A percentile compares a stretch with the other conserved stretches of the same genome.
Conservation (phyloP, 2,888 invertebrate species). For the Andrena praecox region DNA sequence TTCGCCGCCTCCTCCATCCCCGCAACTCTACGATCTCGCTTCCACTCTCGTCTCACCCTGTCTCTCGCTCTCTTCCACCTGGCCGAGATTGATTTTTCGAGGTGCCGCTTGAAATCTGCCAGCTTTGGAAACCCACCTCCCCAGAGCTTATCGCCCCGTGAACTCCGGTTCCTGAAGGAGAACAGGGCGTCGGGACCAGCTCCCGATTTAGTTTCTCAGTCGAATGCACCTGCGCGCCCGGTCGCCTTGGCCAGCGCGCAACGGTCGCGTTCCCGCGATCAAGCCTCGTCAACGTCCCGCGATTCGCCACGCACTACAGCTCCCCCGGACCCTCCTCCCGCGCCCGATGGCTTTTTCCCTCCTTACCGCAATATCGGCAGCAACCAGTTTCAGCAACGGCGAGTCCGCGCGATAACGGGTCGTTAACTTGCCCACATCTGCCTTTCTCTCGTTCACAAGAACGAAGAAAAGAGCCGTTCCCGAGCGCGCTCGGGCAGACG, state of each 20-base stretch:
- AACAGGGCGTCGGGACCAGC: no score
- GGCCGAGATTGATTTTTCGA: no score
- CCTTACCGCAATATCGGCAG: constrained; percentile 60
- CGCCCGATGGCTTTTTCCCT: constrained; percentile 39
- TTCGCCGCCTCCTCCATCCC: no score
- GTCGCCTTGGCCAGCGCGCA: constrained; percentile 15
- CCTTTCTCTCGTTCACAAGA: constrained; percentile 77
- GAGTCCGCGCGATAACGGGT: constrained; percentile 79
- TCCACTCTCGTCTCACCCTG: background rate
- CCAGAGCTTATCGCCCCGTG: no score
- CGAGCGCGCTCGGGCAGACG: constrained; percentile 36
- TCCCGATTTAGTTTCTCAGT: background rate
- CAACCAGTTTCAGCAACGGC: constrained; percentile 74
- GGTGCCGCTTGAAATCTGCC: no score
- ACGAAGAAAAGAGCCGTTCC: constrained; percentile 57
- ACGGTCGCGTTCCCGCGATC: constrained; percentile 37
- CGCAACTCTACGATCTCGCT: background rate
- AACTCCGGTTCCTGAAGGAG: no score
- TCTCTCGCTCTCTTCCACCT: no score
- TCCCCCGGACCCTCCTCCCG: constrained; percentile 8
- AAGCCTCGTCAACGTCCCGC: constrained; percentile 35
- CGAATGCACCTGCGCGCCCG: constrained; percentile 45
- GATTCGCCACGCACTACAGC: constrained; percentile 38
- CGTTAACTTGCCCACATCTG: constrained; percentile 82
- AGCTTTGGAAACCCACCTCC: no score